Evolutionary conservation across 2,797 vertebrate species (phyloP).

Genomic region (Paratrypauchen microcephalus): DNA sequence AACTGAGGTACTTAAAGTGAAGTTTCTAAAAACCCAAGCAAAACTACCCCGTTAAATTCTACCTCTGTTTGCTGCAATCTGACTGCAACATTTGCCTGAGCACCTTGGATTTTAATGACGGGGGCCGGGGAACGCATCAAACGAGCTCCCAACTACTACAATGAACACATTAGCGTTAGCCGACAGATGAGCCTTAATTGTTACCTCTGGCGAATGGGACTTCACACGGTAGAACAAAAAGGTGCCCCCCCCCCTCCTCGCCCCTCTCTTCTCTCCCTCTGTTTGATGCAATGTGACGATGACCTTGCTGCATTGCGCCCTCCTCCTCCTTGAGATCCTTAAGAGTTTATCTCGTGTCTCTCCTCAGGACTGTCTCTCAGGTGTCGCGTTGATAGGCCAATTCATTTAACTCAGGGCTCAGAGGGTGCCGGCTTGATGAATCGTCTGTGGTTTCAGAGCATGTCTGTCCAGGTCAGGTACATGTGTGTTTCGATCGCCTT

Average conservation of each 20-base stretch:
- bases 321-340: conserved; percentile 55
- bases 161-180: conserved; percentile 67
- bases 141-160: conserved; percentile 49
- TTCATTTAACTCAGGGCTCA: conserved; percentile 70
- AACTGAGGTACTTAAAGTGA: neutral
- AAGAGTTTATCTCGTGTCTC: conserved; percentile 72
- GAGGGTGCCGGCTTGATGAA: conserved; percentile 65
- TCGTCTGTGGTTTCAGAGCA: conserved; percentile 59
- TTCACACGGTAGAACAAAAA: conserved; percentile 72
- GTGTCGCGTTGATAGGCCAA: conserved; percentile 73
- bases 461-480: conserved; percentile 52
- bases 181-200: conserved; percentile 79
- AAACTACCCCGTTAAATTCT: neutral
- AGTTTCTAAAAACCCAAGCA: neutral
- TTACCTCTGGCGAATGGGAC: conserved; percentile 73
- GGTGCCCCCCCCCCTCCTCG: neutral
- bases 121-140: conserved; percentile 47
- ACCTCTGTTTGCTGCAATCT: conserved; percentile 27
- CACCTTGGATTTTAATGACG: conserved; percentile 59
- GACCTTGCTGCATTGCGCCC: conserved; percentile 75
- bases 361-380: conserved; percentile 71
- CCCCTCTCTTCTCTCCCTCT: conserved; percentile 35
- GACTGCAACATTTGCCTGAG: conserved; percentile 44
- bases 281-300: conserved; percentile 77
- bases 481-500: conserved; percentile 60